Evolutionary conservation across 2,888 invertebrate genomes (phyloP), one percentile per base, ranked within the genome.

Genomic region (Ophioninae sp.): DNA sequence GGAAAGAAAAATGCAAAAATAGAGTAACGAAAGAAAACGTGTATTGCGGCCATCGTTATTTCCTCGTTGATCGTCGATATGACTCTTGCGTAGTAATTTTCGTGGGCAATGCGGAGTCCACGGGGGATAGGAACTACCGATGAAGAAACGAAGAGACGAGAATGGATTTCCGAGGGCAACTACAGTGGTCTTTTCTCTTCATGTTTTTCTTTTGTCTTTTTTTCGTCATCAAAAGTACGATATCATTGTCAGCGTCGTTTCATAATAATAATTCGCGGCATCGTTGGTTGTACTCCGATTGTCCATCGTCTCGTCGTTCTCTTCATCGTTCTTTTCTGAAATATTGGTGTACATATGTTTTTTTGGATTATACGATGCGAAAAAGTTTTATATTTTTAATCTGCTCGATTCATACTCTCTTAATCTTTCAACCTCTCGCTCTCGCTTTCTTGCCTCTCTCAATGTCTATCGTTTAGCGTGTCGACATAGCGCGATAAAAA

Each of bases 71-170:
- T 44, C 20, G 74, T 77, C 30, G 13, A 67, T 20, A 67, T 72
- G 79, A 84, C 79, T 81, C 68, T 79, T 72, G 77, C 30, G 59
- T 57, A 67, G 62, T 67, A 44, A 73, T 73, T 64, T 20, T 61
- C 65, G 73, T 64, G 83, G 77, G 68, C 77, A 70, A 78, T 74
- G 57, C 64, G 20, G 72, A 44, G 67, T 20, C 56, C 67, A 75
- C 75, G 78, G 41, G 75, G 75, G 62, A 76, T 85, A 85, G 86
- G 86, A 86, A 86, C 86, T 85, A 83, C 77, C 80, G 85, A 86
- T 76, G 83, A 82, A 86, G 79, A 83, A 83, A 80, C 74, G 65
- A 79, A 73, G 76, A 77, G 61, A 68, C 83, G 83, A 70, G 81
- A 80, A 77, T 77, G 23, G n/a, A 30, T 59, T 67, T 20, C 21